Evolutionary conservation across 37 sponge, comb jelly and placozoan species (phyloP).

Genomic region (Agelas oroides): DNA sequence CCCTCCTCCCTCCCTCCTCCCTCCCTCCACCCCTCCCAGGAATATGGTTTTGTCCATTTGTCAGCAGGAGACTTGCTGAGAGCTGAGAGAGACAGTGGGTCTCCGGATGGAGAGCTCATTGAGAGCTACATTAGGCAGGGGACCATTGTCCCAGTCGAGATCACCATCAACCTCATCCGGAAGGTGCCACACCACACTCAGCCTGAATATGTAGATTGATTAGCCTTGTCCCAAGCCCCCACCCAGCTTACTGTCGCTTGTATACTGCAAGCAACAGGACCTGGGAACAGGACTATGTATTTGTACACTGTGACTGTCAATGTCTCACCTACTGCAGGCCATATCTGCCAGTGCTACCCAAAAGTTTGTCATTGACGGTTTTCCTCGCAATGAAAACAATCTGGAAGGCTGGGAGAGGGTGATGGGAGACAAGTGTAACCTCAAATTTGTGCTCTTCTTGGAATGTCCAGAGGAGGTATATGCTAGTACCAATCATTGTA

Average conservation of each 20-base stretch:
- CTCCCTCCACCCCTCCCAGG: slow-evolving; percentile 21
- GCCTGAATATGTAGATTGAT: too few species aligned
- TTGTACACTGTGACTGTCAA: too few species aligned
- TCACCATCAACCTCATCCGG: slow-evolving; percentile 84
- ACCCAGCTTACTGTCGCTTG: too few species aligned
- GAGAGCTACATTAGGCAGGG: slow-evolving; percentile 86
- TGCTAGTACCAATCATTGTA: too few species aligned
- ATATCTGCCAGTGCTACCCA: slow-evolving; percentile 66
- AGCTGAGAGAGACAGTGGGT: slow-evolving; percentile 80
- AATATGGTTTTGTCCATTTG: slow-evolving; percentile 93
- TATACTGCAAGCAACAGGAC: too few species aligned
- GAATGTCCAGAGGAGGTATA: slow-evolving; percentile 92
- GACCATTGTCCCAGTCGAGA: slow-evolving; percentile 95
- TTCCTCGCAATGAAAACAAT: slow-evolving; percentile 93
- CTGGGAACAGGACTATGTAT: too few species aligned
- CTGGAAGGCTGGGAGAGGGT: slow-evolving; percentile 85
- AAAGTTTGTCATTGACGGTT: slow-evolving; percentile 95
- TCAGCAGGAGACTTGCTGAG: slow-evolving; percentile 98
- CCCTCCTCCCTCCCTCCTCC: too few species aligned
- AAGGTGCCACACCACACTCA: too few species aligned
- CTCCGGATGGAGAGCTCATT: slow-evolving; percentile 88
- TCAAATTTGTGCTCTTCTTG: slow-evolving; percentile 91
- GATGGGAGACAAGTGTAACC: slow-evolving; percentile 72
- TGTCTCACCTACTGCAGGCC: too few species aligned
- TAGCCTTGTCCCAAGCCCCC: too few species aligned